Evolutionary conservation across 1,140 invertebrate genomes (phyloP).

Genomic region (Leptinotarsa lineolata): DNA sequence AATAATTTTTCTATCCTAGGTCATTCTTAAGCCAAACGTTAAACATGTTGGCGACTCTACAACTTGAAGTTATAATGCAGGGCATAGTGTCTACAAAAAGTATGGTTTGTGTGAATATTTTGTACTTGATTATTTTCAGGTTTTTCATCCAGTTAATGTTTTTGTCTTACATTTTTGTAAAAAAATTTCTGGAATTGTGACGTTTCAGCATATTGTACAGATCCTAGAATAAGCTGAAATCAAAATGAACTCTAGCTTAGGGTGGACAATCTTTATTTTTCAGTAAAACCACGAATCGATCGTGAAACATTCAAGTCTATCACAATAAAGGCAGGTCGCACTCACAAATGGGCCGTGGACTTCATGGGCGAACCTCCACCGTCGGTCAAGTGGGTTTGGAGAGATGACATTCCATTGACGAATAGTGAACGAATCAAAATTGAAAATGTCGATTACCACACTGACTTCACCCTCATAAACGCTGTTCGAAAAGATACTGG

Average conservation of each 20-base stretch:
- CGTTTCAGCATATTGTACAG: constrained; percentile 41
- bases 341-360: constrained; percentile 91
- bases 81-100: constrained; percentile 15
- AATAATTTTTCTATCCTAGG: constrained; percentile 8
- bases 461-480: constrained; percentile 83
- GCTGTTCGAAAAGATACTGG: constrained; percentile 87
- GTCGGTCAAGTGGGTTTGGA: constrained; percentile 82
- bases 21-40: constrained; percentile 7
- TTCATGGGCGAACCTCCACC: constrained; percentile 89
- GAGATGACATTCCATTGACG: constrained; percentile 79
- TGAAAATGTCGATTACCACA: constrained; percentile 89
- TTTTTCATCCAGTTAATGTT: constrained; percentile 24
- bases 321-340: constrained; percentile 86
- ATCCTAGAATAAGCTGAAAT: constrained; percentile 20
- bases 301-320: constrained; percentile 84
- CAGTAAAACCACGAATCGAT: constrained; percentile 85
- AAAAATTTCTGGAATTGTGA: constrained; percentile 43
- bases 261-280: constrained; percentile 38
- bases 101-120: constrained; percentile 24
- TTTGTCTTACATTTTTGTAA: constrained; percentile 17
- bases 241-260: constrained; percentile 14
- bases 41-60: constrained; percentile 2
- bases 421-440: constrained; percentile 86
- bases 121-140: constrained; percentile 33
- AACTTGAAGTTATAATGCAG: constrained; percentile 8